Percentiles rank a stretch among this genome's conserved stretches.
These are phyloP conservation scores for Drosophila rhopaloa DNA, from an alignment of 1,140 invertebrate species.

Conservation along the genomic window DNA sequence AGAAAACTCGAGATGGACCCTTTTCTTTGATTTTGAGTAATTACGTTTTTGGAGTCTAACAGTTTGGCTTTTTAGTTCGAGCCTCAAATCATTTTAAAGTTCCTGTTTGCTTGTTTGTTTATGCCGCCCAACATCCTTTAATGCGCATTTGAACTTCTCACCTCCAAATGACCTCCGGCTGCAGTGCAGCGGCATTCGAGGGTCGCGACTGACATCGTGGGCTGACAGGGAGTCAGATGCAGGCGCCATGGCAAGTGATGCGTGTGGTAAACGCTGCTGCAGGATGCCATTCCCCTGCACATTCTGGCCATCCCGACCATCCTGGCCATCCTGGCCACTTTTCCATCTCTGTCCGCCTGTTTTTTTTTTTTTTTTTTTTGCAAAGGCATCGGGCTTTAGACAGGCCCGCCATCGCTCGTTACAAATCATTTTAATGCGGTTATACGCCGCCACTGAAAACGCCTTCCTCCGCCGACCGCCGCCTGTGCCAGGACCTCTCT, in stretches of 20 bases:
- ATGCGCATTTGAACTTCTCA: background rate
- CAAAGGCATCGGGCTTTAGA: slow-evolving; percentile 21
- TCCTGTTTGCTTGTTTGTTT: too few relatives aligned
- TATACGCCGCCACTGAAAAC: slow-evolving; percentile 8
- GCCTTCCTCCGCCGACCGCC: background rate
- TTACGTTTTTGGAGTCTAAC: too few relatives aligned
- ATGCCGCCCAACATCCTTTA: background rate
- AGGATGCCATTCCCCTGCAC: slow-evolving; percentile 1
- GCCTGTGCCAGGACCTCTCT: background rate
- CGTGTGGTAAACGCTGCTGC: slow-evolving; percentile 25
- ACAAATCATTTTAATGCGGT: slow-evolving; percentile 65
- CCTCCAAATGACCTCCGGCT: slow-evolving; percentile 32
- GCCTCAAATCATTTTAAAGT: too few relatives aligned
- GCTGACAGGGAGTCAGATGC: background rate
- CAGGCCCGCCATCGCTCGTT: slow-evolving; percentile 15
- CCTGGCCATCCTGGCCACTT: slow-evolving; percentile 31
- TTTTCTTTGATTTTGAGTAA: too few relatives aligned
- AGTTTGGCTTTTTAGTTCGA: too few relatives aligned
- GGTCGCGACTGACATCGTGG: slow-evolving; percentile 15
- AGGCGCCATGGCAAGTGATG: slow-evolving; percentile 24
- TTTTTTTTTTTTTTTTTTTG: slow-evolving; percentile 1
- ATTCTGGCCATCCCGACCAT: background rate
- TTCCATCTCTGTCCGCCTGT: slow-evolving; percentile 28
- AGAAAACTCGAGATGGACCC: too few relatives aligned
- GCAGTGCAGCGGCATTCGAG: slow-evolving; percentile 14